Evolutionary conservation across 2,113 vertebrate species (phyloP).

Genomic region (Megatriorchis doriae): DNA sequence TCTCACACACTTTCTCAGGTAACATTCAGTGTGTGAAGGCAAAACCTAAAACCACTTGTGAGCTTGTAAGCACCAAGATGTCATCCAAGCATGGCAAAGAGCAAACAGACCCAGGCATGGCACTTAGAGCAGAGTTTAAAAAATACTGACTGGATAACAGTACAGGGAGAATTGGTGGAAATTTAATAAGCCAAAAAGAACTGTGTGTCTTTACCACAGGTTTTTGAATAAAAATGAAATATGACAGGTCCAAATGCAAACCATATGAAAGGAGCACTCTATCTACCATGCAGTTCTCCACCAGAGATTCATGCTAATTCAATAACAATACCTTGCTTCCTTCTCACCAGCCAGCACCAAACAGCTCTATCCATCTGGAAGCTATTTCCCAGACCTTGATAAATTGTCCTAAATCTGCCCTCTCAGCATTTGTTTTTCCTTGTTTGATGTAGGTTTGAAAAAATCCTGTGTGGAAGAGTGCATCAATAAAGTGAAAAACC

Average conservation of each 20-base stretch:
- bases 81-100: neutral
- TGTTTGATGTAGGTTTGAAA: slow-evolving; percentile 70
- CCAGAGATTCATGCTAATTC: slow-evolving; percentile 65
- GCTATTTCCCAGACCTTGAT: slow-evolving; percentile 69
- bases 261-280: slow-evolving; percentile 64
- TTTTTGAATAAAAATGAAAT: slow-evolving; percentile 64
- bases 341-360: slow-evolving; percentile 62
- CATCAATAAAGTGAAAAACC: slow-evolving; percentile 42
- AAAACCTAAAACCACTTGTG: neutral
- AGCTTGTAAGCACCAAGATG: neutral
- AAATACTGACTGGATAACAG: neutral
- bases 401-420: slow-evolving; percentile 61
- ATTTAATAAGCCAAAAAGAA: slow-evolving; percentile 29
- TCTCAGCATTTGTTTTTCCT: slow-evolving; percentile 73
- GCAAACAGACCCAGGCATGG: neutral
- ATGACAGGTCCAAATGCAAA: slow-evolving; percentile 68
- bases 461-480: slow-evolving; percentile 54
- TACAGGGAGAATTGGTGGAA: neutral
- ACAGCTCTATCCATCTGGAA: slow-evolving; percentile 65
- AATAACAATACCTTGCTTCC: slow-evolving; percentile 66
- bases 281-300: slow-evolving; percentile 40
- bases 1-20: neutral
- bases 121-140: neutral
- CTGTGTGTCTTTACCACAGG: slow-evolving; percentile 15
- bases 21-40: neutral